phyloP scores from a whole-genome alignment of 2,797 vertebrate species.

The Parauchenoglanis ngamensis region DNA sequence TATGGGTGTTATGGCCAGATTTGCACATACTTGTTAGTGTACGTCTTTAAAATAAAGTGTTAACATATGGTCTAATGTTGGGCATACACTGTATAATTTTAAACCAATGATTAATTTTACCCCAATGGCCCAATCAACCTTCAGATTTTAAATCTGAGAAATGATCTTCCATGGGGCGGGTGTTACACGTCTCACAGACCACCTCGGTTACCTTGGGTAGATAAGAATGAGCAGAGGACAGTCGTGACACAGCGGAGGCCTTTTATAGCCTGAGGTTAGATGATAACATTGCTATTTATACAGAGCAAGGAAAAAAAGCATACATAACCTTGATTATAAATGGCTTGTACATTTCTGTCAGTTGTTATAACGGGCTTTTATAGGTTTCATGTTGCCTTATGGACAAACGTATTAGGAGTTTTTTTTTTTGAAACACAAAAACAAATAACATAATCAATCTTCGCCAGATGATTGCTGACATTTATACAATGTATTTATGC shows the following conservation, averaged over 20 bases:
- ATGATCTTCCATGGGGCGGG: background rate
- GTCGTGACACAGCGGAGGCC: background rate
- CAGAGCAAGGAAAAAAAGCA: background rate
- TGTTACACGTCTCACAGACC: background rate
- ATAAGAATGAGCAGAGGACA: background rate
- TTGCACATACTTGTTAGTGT: background rate
- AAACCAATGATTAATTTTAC: background rate
- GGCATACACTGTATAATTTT: background rate
- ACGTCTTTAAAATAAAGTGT: background rate
- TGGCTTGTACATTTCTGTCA: background rate
- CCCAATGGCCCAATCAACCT: background rate
- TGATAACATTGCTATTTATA: background rate
- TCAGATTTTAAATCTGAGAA: background rate
- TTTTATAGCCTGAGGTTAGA: background rate
- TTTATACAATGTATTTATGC: background rate
- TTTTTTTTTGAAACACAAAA: background rate
- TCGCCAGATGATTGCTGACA: background rate
- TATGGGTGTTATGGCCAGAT: background rate
- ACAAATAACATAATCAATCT: background rate
- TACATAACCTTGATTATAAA: background rate
- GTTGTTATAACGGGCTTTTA: background rate
- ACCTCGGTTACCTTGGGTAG: background rate
- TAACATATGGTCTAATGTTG: background rate
- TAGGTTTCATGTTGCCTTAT: background rate
- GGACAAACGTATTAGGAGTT: background rate